Evolutionary conservation across 2,888 invertebrate genomes (phyloP), one percentile per base, ranked within the genome.

Genomic region (Erpobdella octoculata): DNA sequence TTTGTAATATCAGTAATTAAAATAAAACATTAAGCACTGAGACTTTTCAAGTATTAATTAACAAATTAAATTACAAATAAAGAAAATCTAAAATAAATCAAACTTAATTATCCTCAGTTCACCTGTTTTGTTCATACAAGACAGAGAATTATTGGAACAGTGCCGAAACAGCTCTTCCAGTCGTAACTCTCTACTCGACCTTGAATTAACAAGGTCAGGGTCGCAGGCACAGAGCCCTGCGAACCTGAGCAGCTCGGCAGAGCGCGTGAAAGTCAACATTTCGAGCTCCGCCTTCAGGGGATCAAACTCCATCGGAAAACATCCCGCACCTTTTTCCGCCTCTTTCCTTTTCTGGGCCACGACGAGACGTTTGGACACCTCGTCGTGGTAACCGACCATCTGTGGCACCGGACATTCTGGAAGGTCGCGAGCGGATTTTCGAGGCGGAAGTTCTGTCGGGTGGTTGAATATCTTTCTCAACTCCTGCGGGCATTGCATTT

Each of bases 251-350:
- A 69, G 33, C 3, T 33, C 58, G 25, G 69, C 69, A 2, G 48
- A 38, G 9, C 33, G 48, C 0, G 53, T 69, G 33, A 53, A 35
- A n/a, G 25, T 28, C 28, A 69, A 21, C 69, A 69, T 69, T 53
- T 69, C 58, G 9, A 69, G 46, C 58, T 69, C 69, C 35, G 69
- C 69, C 21, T 53, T 35, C 53, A 69, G 25, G 3, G 69, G 69
- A 36, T 69, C 69, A 35, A 67, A 67, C 8, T 12, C 21, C 46
- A 31, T 2, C 18, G 31, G 38, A 15, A 35, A n/a, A 33, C 69
- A 69, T 0, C 33, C 1, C n/a, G n/a, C n/a, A n/a, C n/a, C n/a
- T n/a, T n/a, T n/a, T n/a, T n/a, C n/a, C n/a, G n/a, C n/a, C 38
- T 65, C 8, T 6, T 37, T 65, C 9, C 46, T 31, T 35, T n/a